These are phyloP conservation scores for Cerceris ruficornis DNA, from an alignment of 2,888 invertebrate genomes.

Conservation along the genomic window DNA sequence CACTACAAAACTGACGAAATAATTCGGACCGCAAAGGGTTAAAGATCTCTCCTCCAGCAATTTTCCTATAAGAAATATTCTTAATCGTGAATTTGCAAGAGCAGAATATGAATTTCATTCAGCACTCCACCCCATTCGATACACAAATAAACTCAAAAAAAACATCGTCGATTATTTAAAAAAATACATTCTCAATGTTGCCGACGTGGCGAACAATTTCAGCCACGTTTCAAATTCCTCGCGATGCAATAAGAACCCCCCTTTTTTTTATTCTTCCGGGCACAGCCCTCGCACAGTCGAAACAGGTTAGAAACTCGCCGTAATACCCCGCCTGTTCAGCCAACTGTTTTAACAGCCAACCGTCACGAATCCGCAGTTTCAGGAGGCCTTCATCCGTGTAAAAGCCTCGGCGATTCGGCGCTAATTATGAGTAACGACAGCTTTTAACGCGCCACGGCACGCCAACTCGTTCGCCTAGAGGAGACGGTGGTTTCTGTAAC, in stretches of 20 bases:
- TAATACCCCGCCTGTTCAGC: conserved; percentile 54
- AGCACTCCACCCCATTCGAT: too few species aligned
- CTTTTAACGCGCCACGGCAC: conserved; percentile 72
- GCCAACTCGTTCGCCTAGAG: conserved; percentile 56
- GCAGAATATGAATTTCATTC: too few species aligned
- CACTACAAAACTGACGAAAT: too few species aligned
- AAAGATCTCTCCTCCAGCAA: too few species aligned
- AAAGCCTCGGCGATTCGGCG: conserved; percentile 72
- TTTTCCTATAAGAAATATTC: too few species aligned
- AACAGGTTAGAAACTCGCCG: conserved; percentile 48
- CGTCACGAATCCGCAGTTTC: conserved; percentile 70
- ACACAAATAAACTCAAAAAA: too few species aligned
- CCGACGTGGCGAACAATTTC: conserved; percentile 46
- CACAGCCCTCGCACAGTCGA: conserved; percentile 35
- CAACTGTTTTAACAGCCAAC: conserved; percentile 67
- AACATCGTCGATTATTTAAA: too few species aligned
- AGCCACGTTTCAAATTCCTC: conserved; percentile 3
- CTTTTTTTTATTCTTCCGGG: conserved; percentile 10
- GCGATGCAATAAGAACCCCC: too few species aligned
- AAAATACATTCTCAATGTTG: background rate
- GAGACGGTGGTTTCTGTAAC: conserved; percentile 18
- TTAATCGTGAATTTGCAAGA: too few species aligned
- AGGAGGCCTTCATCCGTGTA: conserved; percentile 72
- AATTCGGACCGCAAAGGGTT: too few species aligned
- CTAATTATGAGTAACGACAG: conserved; percentile 76